Percentiles rank a stretch among this genome's conserved stretches.
Conservation (phyloP, 2,113 vertebrate species). For the Puma concolor region DNA sequence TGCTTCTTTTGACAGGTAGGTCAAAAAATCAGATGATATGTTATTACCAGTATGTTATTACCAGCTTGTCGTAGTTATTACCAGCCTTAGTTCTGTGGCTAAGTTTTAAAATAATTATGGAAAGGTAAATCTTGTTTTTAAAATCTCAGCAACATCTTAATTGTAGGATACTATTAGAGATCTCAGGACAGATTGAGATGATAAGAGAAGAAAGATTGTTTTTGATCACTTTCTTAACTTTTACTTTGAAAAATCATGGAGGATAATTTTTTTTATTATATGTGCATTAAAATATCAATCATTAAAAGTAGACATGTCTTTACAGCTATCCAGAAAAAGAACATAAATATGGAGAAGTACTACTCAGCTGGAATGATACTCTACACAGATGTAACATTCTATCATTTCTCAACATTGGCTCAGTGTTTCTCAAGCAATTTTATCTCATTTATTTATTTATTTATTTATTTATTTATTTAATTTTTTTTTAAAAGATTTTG, state of each 20-base stretch:
- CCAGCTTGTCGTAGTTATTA: background rate
- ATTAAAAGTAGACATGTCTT: background rate
- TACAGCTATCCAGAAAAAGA: background rate
- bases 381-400: background rate
- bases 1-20: background rate
- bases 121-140: background rate
- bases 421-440: background rate
- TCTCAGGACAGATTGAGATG: background rate
- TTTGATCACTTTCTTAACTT: background rate
- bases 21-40: background rate
- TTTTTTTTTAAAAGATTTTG: too few relatives aligned
- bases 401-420: background rate
- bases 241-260: background rate
- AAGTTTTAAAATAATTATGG: background rate
- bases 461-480: too few relatives aligned
- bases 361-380: background rate
- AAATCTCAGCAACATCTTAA: background rate
- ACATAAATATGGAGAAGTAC: background rate
- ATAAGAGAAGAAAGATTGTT: background rate
- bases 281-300: background rate
- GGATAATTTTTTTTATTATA: background rate
- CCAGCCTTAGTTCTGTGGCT: background rate
- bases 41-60: conserved; percentile 30
- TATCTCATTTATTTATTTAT: background rate
- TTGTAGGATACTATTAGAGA: background rate